A percentile compares a stretch with the other conserved stretches of the same genome.
These are phyloP conservation scores for Drosophila parabipectinata DNA, from an alignment of 1,140 invertebrate genomes.

Conservation along the genomic window DNA sequence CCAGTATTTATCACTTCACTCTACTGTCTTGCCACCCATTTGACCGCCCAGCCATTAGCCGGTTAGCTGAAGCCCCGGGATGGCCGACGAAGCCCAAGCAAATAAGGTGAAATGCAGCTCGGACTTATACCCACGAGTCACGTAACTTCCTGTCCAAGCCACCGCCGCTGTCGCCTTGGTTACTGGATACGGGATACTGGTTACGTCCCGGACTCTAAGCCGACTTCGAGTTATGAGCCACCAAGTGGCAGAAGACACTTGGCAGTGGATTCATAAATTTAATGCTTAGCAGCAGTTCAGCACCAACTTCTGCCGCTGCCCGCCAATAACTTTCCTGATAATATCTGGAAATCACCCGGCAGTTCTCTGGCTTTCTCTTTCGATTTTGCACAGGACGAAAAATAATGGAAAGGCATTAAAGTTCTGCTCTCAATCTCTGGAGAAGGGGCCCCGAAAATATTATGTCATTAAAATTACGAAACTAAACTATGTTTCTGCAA, in stretches of 20 bases:
- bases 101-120: slow-evolving; percentile 59
- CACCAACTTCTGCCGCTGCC: slow-evolving; percentile 8
- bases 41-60: slow-evolving; percentile 23
- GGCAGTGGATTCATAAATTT: slow-evolving; percentile 75
- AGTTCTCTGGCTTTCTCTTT: slow-evolving; percentile 26
- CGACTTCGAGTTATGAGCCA: slow-evolving; percentile 49
- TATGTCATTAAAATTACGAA: not conserved
- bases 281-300: slow-evolving; percentile 67
- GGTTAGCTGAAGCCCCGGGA: not conserved
- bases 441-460: not conserved
- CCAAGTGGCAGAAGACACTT: slow-evolving; percentile 53
- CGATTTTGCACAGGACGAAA: slow-evolving; percentile 18
- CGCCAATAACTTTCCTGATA: slow-evolving; percentile 77
- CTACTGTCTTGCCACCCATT: not conserved
- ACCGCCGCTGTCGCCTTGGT: slow-evolving; percentile 31
- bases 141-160: slow-evolving; percentile 67
- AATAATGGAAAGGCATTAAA: not conserved
- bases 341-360: slow-evolving; percentile 69
- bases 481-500: not conserved
- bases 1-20: slow-evolving; percentile 67
- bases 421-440: not conserved
- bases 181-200: slow-evolving; percentile 10
- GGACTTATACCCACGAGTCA: slow-evolving; percentile 77
- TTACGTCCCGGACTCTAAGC: slow-evolving; percentile 30
- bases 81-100: slow-evolving; percentile 34